These are phyloP conservation scores for Thoracochromis brauschi DNA, from an alignment of 2,113 vertebrate species.

Conservation along the genomic window DNA sequence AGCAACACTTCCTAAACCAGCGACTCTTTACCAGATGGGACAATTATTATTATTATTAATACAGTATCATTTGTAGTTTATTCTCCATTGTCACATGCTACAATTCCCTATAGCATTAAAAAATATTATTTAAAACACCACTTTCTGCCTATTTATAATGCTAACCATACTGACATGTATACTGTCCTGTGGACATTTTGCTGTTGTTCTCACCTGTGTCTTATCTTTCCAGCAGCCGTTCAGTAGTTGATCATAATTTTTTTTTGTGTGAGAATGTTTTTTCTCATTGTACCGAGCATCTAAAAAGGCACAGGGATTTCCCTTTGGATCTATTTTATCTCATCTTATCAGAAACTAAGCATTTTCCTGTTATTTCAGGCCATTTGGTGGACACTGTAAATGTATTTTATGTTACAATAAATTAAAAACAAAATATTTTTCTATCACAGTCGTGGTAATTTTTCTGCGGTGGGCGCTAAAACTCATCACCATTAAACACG, in stretches of 20 bases:
- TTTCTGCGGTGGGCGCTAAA: background rate
- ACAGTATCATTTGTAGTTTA: background rate
- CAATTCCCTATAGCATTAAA: background rate
- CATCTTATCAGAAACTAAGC: background rate
- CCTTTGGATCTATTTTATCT: background rate
- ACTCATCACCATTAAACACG: background rate
- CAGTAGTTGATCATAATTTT: background rate
- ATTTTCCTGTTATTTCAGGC: background rate
- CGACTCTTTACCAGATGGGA: background rate
- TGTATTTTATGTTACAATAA: background rate
- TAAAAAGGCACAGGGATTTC: background rate
- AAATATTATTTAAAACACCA: background rate
- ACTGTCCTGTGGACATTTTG: background rate
- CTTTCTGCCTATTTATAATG: background rate
- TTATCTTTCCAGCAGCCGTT: background rate
- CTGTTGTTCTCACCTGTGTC: background rate
- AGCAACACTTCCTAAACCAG: background rate
- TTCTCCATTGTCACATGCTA: background rate
- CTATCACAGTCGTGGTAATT: background rate
- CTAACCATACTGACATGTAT: background rate
- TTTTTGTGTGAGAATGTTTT: background rate
- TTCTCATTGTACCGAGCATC: background rate
- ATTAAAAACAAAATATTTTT: background rate
- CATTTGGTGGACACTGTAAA: rapidly evolving
- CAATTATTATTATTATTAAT: background rate